phyloP scores from a whole-genome alignment of 1,140 invertebrate species.

The Drosophila gunungcola region DNA sequence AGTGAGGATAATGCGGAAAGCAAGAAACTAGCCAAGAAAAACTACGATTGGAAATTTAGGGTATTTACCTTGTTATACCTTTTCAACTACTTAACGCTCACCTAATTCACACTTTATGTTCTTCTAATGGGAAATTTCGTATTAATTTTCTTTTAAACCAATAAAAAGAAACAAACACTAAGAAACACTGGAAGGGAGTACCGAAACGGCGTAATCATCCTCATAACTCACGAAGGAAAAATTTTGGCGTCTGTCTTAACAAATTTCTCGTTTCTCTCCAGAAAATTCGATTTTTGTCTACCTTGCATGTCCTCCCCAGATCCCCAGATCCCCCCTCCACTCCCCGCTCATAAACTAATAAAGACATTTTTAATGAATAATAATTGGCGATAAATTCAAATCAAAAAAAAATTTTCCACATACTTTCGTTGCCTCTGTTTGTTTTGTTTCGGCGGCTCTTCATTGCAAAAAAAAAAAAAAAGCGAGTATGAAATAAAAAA shows the following conservation, averaged over 20 bases:
- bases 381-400: constrained; percentile 29
- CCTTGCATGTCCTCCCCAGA: constrained; percentile 24
- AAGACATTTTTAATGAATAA: constrained; percentile 9
- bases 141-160: constrained; percentile 40
- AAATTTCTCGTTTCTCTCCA: constrained; percentile 27
- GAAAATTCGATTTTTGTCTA: constrained; percentile 31
- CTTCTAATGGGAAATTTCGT: constrained; percentile 36
- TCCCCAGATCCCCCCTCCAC: neutral
- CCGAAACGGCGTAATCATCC: constrained; percentile 30
- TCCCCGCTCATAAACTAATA: constrained; percentile 28
- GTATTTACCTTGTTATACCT: constrained; percentile 85
- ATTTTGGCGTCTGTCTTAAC: constrained; percentile 34
- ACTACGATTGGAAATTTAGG: constrained; percentile 93
- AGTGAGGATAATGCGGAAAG: constrained; percentile 86
- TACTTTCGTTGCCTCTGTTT: constrained; percentile 42
- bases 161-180: constrained; percentile 16
- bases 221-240: constrained; percentile 30
- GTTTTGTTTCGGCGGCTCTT: constrained; percentile 54
- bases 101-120: constrained; percentile 55
- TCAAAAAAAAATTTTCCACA: constrained; percentile 70
- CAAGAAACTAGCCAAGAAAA: constrained; percentile 87
- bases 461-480: constrained; percentile 56
- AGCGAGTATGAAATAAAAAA: constrained; percentile 24
- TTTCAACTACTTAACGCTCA: constrained; percentile 43
- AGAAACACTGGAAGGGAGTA: constrained; percentile 11